Percentiles rank a stretch among this genome's conserved stretches.
Conservation (phyloP, 2,888 invertebrate genomes). For the Polydesmus complanatus region DNA sequence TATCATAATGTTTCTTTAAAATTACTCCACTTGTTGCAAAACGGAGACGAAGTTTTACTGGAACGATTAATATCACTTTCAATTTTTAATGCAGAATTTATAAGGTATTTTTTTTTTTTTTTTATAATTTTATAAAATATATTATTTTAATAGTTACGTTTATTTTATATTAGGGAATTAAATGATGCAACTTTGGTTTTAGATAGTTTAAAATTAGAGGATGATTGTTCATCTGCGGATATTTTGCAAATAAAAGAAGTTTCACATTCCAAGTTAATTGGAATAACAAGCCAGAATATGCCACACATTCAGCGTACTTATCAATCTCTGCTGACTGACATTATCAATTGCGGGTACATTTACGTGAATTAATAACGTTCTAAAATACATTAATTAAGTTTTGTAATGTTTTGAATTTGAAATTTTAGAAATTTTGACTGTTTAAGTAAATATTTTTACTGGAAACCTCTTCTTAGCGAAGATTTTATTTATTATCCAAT, state of each 20-base stretch:
- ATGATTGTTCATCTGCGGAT: not conserved
- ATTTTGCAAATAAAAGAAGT: not conserved
- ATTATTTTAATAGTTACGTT: not conserved
- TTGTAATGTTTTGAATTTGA: no score
- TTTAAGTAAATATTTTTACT: no score
- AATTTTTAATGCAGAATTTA: slow-evolving; percentile 26
- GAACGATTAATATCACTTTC: slow-evolving; percentile 29
- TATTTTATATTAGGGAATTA: not conserved
- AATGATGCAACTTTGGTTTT: not conserved
- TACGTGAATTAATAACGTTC: no score
- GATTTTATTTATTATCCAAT: slow-evolving; percentile 7
- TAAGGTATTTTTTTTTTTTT: slow-evolving; percentile 20
- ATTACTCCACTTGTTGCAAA: slow-evolving; percentile 26
- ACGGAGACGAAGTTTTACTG: slow-evolving; percentile 29
- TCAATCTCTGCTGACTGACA: not conserved
- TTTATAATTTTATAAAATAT: not conserved
- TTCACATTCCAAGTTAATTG: not conserved
- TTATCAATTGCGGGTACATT: no score
- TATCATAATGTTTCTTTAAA: slow-evolving; percentile 27
- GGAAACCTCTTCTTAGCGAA: no score
- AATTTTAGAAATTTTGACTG: no score
- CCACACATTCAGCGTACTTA: slow-evolving; percentile 3
- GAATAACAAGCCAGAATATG: not conserved
- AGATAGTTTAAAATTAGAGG: not conserved
- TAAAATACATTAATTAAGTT: no score